Base-by-base conservation (phyloP, 2,113 vertebrate species). In the Gasterosteus aculeatus region DNA sequence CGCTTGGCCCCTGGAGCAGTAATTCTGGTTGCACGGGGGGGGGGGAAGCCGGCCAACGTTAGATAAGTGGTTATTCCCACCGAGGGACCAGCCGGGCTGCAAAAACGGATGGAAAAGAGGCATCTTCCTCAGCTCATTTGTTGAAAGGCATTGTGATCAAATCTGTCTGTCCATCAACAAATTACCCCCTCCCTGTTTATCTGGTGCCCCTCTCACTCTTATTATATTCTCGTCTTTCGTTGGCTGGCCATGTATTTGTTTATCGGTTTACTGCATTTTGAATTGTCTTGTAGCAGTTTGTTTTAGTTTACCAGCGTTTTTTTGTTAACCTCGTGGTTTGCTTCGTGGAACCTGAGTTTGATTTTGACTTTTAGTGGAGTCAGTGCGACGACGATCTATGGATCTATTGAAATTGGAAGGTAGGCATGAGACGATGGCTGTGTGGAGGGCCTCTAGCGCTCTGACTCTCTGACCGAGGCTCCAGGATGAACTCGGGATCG, bases 151-250 rank as follows among this genome's bases (percentile, higher is more conserved):
- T 22, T 67, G 41, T 41, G 29, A 51, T 66, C 38, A 44, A 11
- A 54, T 61, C 18, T 18, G 33, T 61, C 18, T 18, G 33, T 63
- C 18, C 31, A 12, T 51, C 47, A 54, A 58, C 31, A 47, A 31
- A 65, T 65, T 26, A 64, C 7, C 65, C 58, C 35, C 33, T 15
- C 46, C 61, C 57, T 38, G 46, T 70, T 70, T 65, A 46, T 70
- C 61, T 39, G 39, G 39, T 62, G 18, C 31, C 19, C 44, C 22
- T 46, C 42, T 76, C 56, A 18, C 49, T 3, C 26, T 14, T 15
- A 47, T n/a, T 49, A 61, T 9, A 47, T 49, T 67, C 15, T 35
- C 44, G 26, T 10, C 1, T 57, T 2, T 62, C 4, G 0, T 26
- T 33, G 10, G 29, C 49, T 61, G 22, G 42, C 42, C 5, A 39